phyloP scores from a whole-genome alignment of 2,888 invertebrate species.

The Eupithecia inturbata region DNA sequence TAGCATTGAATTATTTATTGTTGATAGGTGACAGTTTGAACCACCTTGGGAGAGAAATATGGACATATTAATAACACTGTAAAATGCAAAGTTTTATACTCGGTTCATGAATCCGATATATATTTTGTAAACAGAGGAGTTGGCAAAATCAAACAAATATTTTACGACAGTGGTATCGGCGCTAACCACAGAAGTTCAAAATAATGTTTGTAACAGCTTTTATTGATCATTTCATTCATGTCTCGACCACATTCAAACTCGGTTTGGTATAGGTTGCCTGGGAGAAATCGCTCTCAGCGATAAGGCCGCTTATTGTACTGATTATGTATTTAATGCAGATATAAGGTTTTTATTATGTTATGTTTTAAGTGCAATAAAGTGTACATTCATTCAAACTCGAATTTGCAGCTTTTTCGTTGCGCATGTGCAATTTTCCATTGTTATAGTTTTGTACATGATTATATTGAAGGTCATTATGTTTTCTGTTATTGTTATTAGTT shows the following conservation, averaged over 20 bases:
- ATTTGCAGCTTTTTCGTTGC: not conserved
- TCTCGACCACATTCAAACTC: no score
- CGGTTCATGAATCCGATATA: not conserved
- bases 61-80: not conserved
- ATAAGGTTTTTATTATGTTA: no score
- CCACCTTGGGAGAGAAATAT: conserved; percentile 1
- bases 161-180: not conserved
- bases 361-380: no score
- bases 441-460: not conserved
- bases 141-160: not conserved
- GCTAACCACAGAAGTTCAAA: no score
- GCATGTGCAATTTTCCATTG: not conserved
- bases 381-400: not conserved
- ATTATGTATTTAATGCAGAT: no score
- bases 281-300: no score
- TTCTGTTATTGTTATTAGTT: no score
- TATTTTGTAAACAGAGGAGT: not conserved
- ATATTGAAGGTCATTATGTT: no score
- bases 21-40: not conserved
- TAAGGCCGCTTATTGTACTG: no score
- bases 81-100: not conserved
- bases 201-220: no score
- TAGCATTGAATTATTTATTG: not conserved
- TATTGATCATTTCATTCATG: no score
- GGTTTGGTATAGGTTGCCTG: no score